Evolutionary conservation across 2,113 vertebrate genomes (phyloP).

Genomic region (Podocnemis expansa): DNA sequence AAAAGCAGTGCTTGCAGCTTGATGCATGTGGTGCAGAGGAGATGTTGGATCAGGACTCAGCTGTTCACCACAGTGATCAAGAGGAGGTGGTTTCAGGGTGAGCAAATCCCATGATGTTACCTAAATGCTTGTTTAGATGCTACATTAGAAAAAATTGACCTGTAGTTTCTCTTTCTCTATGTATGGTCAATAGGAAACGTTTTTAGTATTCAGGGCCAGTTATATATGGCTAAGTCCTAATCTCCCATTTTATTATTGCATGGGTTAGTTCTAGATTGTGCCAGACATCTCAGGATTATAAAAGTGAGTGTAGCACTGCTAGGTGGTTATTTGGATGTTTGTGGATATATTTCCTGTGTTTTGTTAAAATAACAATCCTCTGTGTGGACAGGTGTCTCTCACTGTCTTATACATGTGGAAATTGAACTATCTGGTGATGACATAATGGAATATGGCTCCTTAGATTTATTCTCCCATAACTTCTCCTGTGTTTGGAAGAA

Average conservation of each 20-base stretch:
- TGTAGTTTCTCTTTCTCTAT: slow-evolving; percentile 36
- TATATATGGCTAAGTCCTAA: not conserved
- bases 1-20: not conserved
- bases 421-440: not conserved
- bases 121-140: not conserved
- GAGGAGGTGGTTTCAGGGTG: not conserved
- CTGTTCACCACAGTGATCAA: not conserved
- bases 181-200: not conserved
- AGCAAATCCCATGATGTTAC: not conserved
- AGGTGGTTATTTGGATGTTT: not conserved
- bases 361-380: not conserved
- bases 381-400: not conserved
- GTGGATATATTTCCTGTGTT: not conserved
- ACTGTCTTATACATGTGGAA: not conserved
- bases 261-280: slow-evolving; percentile 23
- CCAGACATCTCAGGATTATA: not conserved
- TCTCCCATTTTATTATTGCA: slow-evolving; percentile 37
- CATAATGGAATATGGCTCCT: not conserved
- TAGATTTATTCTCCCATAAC: not conserved
- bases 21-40: not conserved
- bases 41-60: not conserved
- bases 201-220: not conserved
- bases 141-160: not conserved
- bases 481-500: not conserved
- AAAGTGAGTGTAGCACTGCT: not conserved